Evolutionary conservation across 2,888 invertebrate species (phyloP).

Genomic region (Incurvaria masculella): DNA sequence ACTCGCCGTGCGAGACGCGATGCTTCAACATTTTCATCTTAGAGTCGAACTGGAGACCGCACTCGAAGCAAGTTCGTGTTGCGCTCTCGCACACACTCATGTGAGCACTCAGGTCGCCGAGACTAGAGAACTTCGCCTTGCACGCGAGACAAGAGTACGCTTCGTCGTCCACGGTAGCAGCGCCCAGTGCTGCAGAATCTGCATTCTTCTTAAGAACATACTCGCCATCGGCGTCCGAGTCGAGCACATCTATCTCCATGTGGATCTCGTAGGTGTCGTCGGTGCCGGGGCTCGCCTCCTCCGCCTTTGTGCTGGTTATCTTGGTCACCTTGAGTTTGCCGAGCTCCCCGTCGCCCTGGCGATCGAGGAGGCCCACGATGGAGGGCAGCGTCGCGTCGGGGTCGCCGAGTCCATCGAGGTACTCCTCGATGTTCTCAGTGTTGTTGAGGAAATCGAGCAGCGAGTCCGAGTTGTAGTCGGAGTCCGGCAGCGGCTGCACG

Average conservation of each 20-base stretch:
- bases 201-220: no score
- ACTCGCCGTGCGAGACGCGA: constrained; percentile 25
- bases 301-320: constrained; percentile 35
- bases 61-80: constrained; percentile 35
- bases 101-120: constrained; percentile 37
- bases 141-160: constrained; percentile 37
- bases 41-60: constrained; percentile 37
- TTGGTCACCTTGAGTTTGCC: constrained; percentile 27
- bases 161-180: constrained; percentile 21
- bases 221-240: constrained; percentile 39
- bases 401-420: constrained; percentile 41
- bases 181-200: constrained; percentile 30
- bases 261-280: constrained; percentile 26
- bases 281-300: constrained; percentile 18
- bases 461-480: constrained; percentile 49
- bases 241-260: constrained; percentile 41
- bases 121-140: constrained; percentile 29
- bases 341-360: constrained; percentile 28
- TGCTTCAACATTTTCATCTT: constrained; percentile 40
- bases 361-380: constrained; percentile 43
- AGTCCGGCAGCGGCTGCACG: constrained; percentile 44
- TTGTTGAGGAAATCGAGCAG: constrained; percentile 47
- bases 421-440: constrained; percentile 46
- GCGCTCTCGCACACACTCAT: constrained; percentile 38
- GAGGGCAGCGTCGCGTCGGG: constrained; percentile 39